Evolutionary conservation across 2,797 vertebrate genomes (phyloP).

Genomic region (Tympanoctomys barrerae): DNA sequence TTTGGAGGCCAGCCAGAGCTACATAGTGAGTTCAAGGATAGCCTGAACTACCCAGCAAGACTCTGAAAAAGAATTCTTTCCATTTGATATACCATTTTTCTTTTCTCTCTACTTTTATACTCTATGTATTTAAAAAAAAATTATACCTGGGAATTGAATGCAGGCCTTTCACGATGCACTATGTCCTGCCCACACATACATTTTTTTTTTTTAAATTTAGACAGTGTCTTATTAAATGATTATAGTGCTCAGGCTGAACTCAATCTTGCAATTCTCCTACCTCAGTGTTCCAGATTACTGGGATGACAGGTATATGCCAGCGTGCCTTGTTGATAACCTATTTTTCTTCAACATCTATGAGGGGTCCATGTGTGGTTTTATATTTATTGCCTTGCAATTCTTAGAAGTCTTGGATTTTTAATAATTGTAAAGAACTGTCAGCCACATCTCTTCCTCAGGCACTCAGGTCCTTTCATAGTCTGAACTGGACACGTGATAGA

Average conservation of each 20-base stretch:
- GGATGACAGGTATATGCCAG: not conserved
- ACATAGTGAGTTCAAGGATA: not conserved
- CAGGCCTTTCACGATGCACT: not conserved
- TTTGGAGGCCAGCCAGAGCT: not conserved
- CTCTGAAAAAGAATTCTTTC: not conserved
- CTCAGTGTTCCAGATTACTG: not conserved
- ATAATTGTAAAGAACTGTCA: not conserved
- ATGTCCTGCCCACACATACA: too few species aligned
- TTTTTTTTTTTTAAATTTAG: not conserved
- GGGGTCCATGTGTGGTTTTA: conserved; percentile 4
- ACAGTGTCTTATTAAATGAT: not conserved
- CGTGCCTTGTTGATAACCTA: not conserved
- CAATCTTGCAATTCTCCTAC: not conserved
- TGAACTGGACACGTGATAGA: not conserved
- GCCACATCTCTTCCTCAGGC: not conserved
- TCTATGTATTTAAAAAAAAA: not conserved
- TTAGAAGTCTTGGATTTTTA: conserved; percentile 23
- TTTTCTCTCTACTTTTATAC: not conserved
- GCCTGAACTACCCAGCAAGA: not conserved
- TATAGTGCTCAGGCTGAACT: not conserved
- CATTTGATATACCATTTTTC: not conserved
- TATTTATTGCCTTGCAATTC: conserved; percentile 6
- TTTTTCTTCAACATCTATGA: not conserved
- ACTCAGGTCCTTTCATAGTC: not conserved
- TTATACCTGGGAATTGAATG: too few species aligned